phyloP scores from a whole-genome alignment of 1,140 invertebrate species.

The Eurytemora carolleeae region DNA sequence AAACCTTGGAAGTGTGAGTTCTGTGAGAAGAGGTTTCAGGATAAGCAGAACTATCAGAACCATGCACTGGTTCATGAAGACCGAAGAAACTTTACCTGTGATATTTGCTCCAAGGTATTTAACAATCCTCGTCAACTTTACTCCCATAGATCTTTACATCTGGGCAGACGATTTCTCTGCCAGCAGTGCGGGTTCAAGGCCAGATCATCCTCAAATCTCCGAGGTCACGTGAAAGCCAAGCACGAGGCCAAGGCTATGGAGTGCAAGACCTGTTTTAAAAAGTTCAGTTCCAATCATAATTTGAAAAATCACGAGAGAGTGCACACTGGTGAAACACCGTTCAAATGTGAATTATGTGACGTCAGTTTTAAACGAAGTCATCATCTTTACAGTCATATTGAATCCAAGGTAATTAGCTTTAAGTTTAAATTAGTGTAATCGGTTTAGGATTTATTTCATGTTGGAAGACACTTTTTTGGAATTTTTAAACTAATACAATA shows the following conservation, averaged over 20 bases:
- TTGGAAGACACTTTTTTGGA: too few relatives aligned
- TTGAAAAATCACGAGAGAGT: not conserved
- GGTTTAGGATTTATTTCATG: too few relatives aligned
- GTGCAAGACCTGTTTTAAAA: not conserved
- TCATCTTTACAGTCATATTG: not conserved
- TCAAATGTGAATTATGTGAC: not conserved
- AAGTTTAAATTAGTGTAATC: too few relatives aligned
- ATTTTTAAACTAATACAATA: too few relatives aligned
- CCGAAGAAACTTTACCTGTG: not conserved
- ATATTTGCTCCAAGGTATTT: not conserved
- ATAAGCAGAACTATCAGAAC: not conserved
- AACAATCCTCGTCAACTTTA: not conserved
- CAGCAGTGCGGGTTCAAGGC: not conserved
- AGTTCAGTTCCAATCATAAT: not conserved
- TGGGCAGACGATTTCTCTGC: not conserved
- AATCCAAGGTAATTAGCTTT: too few relatives aligned
- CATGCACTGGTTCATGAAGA: not conserved
- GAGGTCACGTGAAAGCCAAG: not conserved
- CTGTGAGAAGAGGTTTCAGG: not conserved
- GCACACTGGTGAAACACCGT: not conserved
- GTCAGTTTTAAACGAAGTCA: not conserved
- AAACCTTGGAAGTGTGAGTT: not conserved
- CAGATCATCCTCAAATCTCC: not conserved
- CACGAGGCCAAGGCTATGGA: not conserved
- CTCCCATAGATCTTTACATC: not conserved